A percentile compares a stretch with the other conserved stretches of the same genome.
phyloP scores from a whole-genome alignment of 2,888 invertebrate genomes.

The Trichopoda pennipes region DNA sequence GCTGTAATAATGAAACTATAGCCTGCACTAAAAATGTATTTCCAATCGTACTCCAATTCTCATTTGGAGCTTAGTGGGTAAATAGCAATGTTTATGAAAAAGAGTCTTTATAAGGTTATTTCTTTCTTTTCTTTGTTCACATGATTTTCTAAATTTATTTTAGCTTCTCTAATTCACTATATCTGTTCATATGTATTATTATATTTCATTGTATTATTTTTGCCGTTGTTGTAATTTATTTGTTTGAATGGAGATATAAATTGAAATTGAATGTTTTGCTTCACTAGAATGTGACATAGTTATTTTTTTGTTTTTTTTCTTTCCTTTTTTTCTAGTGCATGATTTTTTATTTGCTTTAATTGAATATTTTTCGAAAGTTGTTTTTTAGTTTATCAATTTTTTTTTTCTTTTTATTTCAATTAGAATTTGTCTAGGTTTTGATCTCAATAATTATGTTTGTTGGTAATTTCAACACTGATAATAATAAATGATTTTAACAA shows the following conservation, averaged over 20 bases:
- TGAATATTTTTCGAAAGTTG: constrained; percentile 51
- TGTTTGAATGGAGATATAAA: constrained; percentile 53
- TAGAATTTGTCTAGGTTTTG: constrained; percentile 34
- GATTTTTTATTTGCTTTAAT: constrained; percentile 23
- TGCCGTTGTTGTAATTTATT: constrained; percentile 9
- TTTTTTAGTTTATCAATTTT: constrained; percentile 18
- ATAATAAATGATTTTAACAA: constrained; percentile 35
- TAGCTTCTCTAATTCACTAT: constrained; percentile 42
- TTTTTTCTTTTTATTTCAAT: neutral
- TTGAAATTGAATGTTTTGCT: constrained; percentile 63
- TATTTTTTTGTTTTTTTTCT: constrained; percentile 6
- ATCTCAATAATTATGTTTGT: constrained; percentile 39
- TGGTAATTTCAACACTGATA: constrained; percentile 49
- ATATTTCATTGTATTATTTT: neutral
- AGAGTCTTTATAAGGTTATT: constrained; percentile 21
- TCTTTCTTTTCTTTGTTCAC: constrained; percentile 1
- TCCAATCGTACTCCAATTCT: constrained; percentile 41
- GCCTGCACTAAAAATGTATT: constrained; percentile 15
- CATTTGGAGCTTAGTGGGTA: constrained; percentile 20
- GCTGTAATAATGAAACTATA: constrained; percentile 26
- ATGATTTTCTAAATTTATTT: constrained; percentile 33
- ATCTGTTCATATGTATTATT: constrained; percentile 19
- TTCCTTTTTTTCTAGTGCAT: neutral
- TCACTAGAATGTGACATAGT: constrained; percentile 62
- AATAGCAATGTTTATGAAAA: constrained; percentile 5